Conservation (phyloP, 2,888 invertebrate genomes). For the Eilema depressum region DNA sequence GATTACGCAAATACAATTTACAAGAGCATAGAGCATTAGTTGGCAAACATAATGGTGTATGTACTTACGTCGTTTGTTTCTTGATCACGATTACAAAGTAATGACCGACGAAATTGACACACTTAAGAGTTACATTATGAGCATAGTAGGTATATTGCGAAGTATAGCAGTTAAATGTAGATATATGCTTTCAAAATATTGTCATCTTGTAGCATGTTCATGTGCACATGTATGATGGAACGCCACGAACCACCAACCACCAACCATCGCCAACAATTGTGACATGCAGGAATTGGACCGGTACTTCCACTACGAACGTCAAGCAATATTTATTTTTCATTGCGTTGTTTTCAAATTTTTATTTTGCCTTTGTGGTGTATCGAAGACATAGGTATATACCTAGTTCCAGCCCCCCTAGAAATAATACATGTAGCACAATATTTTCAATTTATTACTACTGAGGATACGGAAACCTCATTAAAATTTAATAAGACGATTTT, state of each 20-base stretch:
- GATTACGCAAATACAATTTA: constrained; percentile 7
- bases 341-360: no score
- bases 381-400: no score
- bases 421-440: background rate
- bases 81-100: constrained; percentile 4
- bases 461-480: background rate
- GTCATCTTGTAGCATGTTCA: background rate
- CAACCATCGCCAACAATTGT: no score
- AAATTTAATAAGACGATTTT: background rate
- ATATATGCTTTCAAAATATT: background rate
- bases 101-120: constrained; percentile 9
- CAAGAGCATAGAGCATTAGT: constrained; percentile 2
- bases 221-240: no score
- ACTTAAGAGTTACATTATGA: background rate
- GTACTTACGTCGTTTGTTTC: constrained; percentile 5
- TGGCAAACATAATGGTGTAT: constrained; percentile 1
- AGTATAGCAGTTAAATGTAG: background rate
- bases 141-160: background rate
- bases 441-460: background rate
- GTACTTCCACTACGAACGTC: no score
- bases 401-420: no score
- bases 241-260: no score
- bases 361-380: no score
- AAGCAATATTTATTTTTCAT: no score
- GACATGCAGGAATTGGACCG: no score